phyloP scores from a whole-genome alignment of 2,113 vertebrate species.

The Oncorhynchus kisutch region DNA sequence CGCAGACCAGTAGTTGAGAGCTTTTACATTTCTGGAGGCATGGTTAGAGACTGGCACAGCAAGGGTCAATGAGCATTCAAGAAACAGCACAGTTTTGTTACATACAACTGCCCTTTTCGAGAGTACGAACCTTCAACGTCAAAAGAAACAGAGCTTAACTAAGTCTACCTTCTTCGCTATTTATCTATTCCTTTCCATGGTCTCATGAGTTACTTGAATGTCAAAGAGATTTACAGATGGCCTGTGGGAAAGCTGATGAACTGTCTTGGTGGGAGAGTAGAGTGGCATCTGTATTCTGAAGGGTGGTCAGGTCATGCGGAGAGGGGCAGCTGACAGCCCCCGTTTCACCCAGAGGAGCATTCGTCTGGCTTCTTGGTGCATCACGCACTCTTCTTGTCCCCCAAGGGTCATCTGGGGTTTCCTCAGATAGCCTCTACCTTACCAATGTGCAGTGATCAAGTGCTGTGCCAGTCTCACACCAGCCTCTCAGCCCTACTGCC shows the following conservation, averaged over 20 bases:
- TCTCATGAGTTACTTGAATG: not conserved
- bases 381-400: not conserved
- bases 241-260: not conserved
- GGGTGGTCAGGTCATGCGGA: constrained; percentile 1
- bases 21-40: not conserved
- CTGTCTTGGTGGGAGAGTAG: not conserved
- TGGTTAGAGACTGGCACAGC: not conserved
- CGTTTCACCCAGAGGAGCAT: not conserved
- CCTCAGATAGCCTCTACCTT: not conserved
- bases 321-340: constrained; percentile 1
- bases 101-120: not conserved
- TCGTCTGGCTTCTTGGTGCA: not conserved
- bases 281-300: not conserved
- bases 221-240: not conserved
- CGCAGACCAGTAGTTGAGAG: not conserved
- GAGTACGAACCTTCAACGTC: not conserved
- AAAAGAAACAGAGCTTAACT: not conserved
- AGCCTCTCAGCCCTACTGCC: not conserved
- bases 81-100: not conserved
- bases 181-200: not conserved
- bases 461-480: constrained; percentile 1
- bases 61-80: not conserved
- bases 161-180: constrained; percentile 4
- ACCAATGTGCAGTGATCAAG: constrained; percentile 43
- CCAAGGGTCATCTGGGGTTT: not conserved